These are phyloP conservation scores for Dallia pectoralis DNA, from an alignment of 2,797 vertebrate genomes.

Conservation along the genomic window DNA sequence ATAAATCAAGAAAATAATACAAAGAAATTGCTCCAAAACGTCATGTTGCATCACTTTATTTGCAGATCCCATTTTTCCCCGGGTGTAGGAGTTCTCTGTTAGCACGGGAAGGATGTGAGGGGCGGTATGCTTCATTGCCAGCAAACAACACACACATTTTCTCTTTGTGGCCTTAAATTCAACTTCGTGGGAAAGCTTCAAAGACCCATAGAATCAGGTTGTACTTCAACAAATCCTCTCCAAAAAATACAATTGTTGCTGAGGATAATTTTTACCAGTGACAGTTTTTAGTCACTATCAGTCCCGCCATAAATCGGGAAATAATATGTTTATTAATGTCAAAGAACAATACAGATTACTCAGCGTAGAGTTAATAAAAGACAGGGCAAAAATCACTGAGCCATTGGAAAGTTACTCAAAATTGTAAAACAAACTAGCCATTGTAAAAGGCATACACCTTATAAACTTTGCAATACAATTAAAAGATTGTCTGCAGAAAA, in stretches of 20 bases:
- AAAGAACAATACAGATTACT: slow-evolving; percentile 61
- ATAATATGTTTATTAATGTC: slow-evolving; percentile 65
- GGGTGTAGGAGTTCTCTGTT: slow-evolving; percentile 2
- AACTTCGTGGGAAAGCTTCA: not conserved
- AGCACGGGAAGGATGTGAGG: slow-evolving; percentile 3
- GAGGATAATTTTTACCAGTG: slow-evolving; percentile 38
- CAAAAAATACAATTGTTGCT: slow-evolving; percentile 40
- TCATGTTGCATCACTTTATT: slow-evolving; percentile 8
- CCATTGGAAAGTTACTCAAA: slow-evolving; percentile 62
- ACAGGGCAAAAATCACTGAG: slow-evolving; percentile 48
- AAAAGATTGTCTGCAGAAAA: not conserved
- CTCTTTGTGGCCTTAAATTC: slow-evolving; percentile 7
- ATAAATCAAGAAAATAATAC: not conserved
- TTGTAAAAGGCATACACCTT: slow-evolving; percentile 42
- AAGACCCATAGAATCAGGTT: slow-evolving; percentile 11
- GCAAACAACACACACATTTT: not conserved
- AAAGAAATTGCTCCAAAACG: slow-evolving; percentile 7
- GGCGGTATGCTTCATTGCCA: not conserved
- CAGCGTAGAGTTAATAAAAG: slow-evolving; percentile 50
- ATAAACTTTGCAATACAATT: slow-evolving; percentile 38
- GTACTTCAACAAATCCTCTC: slow-evolving; percentile 17
- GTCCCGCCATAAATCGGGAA: slow-evolving; percentile 53
- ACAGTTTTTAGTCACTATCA: slow-evolving; percentile 52
- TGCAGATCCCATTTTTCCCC: not conserved
- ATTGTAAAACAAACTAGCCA: slow-evolving; percentile 55